Evolutionary conservation across 1,140 invertebrate genomes (phyloP).

Genomic region (Drosophila pectinifera): DNA sequence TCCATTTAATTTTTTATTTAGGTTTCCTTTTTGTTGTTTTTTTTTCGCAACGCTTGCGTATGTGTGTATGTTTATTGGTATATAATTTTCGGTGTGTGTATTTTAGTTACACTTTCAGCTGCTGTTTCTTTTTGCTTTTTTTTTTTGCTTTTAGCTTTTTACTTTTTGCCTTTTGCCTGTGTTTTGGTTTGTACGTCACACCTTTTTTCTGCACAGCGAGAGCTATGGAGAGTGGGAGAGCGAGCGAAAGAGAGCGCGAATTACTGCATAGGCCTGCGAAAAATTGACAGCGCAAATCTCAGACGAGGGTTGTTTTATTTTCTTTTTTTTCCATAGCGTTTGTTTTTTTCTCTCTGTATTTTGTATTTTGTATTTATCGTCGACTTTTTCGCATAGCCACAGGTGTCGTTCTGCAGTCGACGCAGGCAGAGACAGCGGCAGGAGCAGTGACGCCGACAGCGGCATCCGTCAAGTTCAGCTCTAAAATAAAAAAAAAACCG

Average conservation of each 20-base stretch:
- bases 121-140: conserved; percentile 41
- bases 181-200: conserved; percentile 62
- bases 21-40: conserved; percentile 65
- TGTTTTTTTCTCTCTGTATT: conserved; percentile 34
- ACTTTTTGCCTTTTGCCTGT: conserved; percentile 15
- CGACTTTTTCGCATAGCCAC: conserved; percentile 56
- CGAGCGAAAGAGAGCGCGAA: not conserved
- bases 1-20: conserved; percentile 83
- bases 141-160: conserved; percentile 18
- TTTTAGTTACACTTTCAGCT: conserved; percentile 76
- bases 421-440: conserved; percentile 2
- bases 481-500: conserved; percentile 12
- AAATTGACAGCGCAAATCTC: conserved; percentile 61
- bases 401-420: conserved; percentile 61
- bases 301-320: conserved; percentile 60
- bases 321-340: conserved; percentile 19
- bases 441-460: conserved; percentile 3
- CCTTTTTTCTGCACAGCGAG: conserved; percentile 23
- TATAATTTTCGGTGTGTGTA: conserved; percentile 53
- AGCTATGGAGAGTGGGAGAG: not conserved
- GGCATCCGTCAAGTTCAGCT: conserved; percentile 73
- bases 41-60: conserved; percentile 64
- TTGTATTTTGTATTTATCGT: conserved; percentile 22
- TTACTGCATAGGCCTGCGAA: conserved; percentile 59
- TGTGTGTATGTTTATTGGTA: conserved; percentile 26